Evolutionary conservation across 37 sponge, comb jelly and placozoan genomes (phyloP).

Genomic region (Halisarca cf. caerulea): DNA sequence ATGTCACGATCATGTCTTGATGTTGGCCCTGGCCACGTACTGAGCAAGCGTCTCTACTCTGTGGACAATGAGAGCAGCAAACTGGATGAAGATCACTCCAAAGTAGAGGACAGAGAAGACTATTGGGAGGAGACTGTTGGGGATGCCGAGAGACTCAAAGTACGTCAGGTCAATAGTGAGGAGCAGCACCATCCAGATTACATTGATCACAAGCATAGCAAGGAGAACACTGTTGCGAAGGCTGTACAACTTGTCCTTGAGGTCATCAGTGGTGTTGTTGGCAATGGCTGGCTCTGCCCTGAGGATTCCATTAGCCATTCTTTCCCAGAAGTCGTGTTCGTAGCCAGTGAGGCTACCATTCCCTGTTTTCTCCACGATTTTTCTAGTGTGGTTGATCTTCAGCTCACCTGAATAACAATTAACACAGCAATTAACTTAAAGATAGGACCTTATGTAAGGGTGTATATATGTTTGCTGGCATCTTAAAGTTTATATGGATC

Average conservation of each 20-base stretch:
- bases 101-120: conserved; percentile 62
- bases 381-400: conserved; percentile 36
- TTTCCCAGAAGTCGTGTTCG: conserved; percentile 55
- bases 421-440: too few species aligned
- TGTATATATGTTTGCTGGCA: background rate
- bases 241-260: conserved; percentile 36
- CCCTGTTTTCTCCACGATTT: conserved; percentile 4
- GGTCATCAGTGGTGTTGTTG: conserved; percentile 37
- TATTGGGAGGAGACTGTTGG: conserved; percentile 28
- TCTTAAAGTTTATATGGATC: too few species aligned
- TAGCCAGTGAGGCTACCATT: background rate
- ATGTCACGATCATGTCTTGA: too few species aligned
- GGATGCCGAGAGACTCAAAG: conserved; percentile 20
- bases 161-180: conserved; percentile 22
- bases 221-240: conserved; percentile 57
- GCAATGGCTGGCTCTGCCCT: conserved; percentile 24
- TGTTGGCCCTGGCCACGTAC: conserved; percentile 47
- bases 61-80: conserved; percentile 59
- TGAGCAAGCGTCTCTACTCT: conserved; percentile 64
- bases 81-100: conserved; percentile 49
- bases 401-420: conserved; percentile 45
- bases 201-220: conserved; percentile 58
- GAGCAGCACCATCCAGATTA: conserved; percentile 72
- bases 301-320: conserved; percentile 21
- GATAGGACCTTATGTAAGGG: background rate